phyloP scores from a whole-genome alignment of 2,888 invertebrate species.

The Urechis unicinctus region DNA sequence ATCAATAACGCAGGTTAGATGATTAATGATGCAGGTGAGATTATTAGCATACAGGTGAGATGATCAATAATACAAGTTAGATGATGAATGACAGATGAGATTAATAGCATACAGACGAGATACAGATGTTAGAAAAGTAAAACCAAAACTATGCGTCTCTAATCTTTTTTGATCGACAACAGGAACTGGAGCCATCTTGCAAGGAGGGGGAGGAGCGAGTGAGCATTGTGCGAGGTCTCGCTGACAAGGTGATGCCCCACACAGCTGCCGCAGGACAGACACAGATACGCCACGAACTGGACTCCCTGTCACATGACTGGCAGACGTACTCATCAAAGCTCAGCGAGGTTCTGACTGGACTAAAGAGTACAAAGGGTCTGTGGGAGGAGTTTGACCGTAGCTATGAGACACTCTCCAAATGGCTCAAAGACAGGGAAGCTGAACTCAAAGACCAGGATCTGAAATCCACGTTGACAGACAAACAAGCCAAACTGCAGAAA shows the following conservation, averaged over 20 bases:
- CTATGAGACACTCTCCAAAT: conserved; percentile 72
- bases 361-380: conserved; percentile 68
- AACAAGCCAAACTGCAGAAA: conserved; percentile 66
- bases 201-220: conserved; percentile 59
- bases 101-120: too few species aligned
- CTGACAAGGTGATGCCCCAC: conserved; percentile 79
- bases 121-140: too few species aligned
- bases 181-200: conserved; percentile 33
- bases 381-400: conserved; percentile 84
- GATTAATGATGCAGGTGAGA: too few species aligned
- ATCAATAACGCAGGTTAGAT: too few species aligned
- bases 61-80: too few species aligned
- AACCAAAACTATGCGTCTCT: not conserved
- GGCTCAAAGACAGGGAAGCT: conserved; percentile 79
- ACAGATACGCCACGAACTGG: conserved; percentile 78
- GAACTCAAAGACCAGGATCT: conserved; percentile 80
- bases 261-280: conserved; percentile 90
- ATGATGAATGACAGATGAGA: too few species aligned
- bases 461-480: conserved; percentile 73
- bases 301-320: conserved; percentile 73
- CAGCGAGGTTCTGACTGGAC: conserved; percentile 52
- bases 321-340: conserved; percentile 52
- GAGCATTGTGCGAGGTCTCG: conserved; percentile 75
- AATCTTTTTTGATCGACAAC: too few species aligned
- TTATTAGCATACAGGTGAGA: too few species aligned